Conservation (phyloP, 1,140 invertebrate species). For the Zeugodacus cucurbitae region DNA sequence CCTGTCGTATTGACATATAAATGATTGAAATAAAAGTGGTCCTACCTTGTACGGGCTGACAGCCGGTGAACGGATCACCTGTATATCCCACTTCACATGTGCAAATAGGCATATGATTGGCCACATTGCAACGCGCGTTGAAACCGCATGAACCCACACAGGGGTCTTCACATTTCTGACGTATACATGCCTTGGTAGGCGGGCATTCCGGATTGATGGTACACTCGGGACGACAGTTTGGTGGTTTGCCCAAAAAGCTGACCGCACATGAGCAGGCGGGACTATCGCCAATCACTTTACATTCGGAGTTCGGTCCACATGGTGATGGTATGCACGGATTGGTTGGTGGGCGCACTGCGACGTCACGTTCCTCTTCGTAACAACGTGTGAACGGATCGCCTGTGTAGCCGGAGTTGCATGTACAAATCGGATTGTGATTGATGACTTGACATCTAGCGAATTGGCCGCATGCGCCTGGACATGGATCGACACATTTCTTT, state of each 20-base stretch:
- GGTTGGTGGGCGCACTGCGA: conserved; percentile 65
- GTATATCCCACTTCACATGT: conserved; percentile 76
- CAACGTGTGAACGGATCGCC: conserved; percentile 72
- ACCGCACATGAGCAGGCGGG: conserved; percentile 77
- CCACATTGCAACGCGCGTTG: conserved; percentile 76
- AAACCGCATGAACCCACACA: conserved; percentile 77
- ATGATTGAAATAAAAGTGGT: conserved; percentile 51
- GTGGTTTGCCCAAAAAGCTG: conserved; percentile 73
- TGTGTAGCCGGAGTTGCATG: conserved; percentile 67
- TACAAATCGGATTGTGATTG: conserved; percentile 73
- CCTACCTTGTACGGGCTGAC: conserved; percentile 72
- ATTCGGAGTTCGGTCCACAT: conserved; percentile 80
- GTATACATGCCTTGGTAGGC: conserved; percentile 72
- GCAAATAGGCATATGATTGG: conserved; percentile 78
- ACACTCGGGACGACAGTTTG: conserved; percentile 75
- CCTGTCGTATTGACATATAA: background rate
- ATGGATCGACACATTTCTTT: conserved; percentile 78
- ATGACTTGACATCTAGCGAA: conserved; percentile 74
- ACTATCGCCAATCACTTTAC: conserved; percentile 71
- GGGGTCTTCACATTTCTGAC: conserved; percentile 76
- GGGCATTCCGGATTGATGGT: conserved; percentile 75
- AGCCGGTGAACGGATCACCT: conserved; percentile 82
- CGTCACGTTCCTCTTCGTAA: conserved; percentile 65
- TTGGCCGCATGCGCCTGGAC: conserved; percentile 75
- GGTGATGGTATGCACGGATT: conserved; percentile 74